A percentile compares a stretch with the other conserved stretches of the same genome.
phyloP scores from a whole-genome alignment of 2,888 invertebrate species.

The Temnothorax rugatulus region DNA sequence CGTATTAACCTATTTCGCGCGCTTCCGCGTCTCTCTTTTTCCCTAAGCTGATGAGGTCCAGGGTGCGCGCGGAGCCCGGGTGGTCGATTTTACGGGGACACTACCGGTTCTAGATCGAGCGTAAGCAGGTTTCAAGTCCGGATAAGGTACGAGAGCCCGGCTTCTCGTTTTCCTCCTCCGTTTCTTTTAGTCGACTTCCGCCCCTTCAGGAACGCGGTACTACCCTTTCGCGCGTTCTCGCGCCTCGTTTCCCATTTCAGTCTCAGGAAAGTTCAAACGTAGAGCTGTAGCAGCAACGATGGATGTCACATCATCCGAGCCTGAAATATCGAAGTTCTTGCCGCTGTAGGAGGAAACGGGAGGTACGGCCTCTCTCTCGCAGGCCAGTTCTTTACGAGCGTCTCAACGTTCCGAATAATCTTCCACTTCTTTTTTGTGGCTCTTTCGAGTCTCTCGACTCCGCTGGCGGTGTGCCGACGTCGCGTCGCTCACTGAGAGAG shows the following conservation, averaged over 20 bases:
- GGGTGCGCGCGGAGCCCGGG: not conserved
- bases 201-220: not conserved
- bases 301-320: not conserved
- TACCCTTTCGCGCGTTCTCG: not conserved
- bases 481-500: constrained; percentile 51
- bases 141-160: not conserved
- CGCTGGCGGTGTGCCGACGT: constrained; percentile 79
- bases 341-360: not conserved
- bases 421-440: constrained; percentile 40
- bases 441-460: constrained; percentile 64
- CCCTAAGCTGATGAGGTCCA: not conserved
- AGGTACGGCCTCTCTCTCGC: not conserved
- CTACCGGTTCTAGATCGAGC: constrained; percentile 1
- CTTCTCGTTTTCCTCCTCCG: not conserved
- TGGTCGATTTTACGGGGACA: not conserved
- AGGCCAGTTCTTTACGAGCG: constrained; percentile 29
- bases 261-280: not conserved
- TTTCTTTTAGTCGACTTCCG: not conserved
- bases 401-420: constrained; percentile 35
- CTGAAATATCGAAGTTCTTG: constrained; percentile 1
- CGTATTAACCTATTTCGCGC: constrained; percentile 10
- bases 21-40: not conserved
- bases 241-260: not conserved
- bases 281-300: not conserved
- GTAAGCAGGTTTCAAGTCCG: not conserved